Base-by-base conservation (phyloP, 2,797 vertebrate species). In the Micropoecilia bifurca region DNA sequence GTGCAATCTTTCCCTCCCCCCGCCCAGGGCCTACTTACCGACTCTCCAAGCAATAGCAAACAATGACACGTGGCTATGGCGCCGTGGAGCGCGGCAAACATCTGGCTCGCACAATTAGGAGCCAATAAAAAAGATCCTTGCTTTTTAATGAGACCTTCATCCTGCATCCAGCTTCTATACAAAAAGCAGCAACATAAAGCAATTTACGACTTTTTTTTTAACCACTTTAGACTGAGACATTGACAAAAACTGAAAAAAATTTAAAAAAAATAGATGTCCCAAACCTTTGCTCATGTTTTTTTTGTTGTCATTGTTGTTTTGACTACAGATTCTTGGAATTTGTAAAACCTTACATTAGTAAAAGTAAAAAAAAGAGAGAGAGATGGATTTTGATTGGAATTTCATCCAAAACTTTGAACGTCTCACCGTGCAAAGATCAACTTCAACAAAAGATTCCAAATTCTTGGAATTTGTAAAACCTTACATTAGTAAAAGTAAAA, bases 1-100 rank as follows among this genome's bases (percentile, higher is more conserved):
- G 91, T 89, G 87, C 88, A 86, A 88, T 90, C 83, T 87, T 77
- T 81, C 80, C 82, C 66, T 68, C 73, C 69, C 69, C 79, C 28
- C 69, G 63, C 79, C n/a, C 59, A 22, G 33, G 81, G 66, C 47
- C 75, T 80, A 75, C 80, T 77, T 28, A 74, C 50, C 74, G 80
- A 74, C 83, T 91, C 80, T 78, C 75, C 80, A 61, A 74, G 85
- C 75, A 53, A 81, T 68, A 43, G 71, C 91, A 90, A 91, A 91
- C 88, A 91, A 79, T 53, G 30, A 66, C 74, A 80, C n/a, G 68
- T 82, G 80, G 79, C 66, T 73, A 2, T 39, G 73, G 86, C 76
- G 57, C 80, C 68, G 3, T 1, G 36, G 76, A 90, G 77, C 84
- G 80, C 22, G 46, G 74, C 76, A 71, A 91, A 89, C 84, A 82